A percentile compares a stretch with the other conserved stretches of the same genome.
These are phyloP conservation scores for Chroicocephalus ridibundus DNA, from an alignment of 2,113 vertebrate genomes.

Conservation along the genomic window DNA sequence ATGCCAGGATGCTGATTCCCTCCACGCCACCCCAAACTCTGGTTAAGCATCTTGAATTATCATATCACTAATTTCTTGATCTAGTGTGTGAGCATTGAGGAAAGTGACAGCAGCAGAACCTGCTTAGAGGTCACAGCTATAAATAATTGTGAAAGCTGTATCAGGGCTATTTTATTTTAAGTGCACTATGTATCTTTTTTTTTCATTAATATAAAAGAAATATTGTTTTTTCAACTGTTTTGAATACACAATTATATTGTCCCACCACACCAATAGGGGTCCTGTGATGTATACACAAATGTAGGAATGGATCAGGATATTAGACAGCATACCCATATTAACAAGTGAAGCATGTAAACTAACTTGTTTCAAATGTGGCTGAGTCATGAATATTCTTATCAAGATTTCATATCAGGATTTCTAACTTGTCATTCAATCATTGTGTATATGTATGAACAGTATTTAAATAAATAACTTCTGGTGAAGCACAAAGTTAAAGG, in stretches of 20 bases:
- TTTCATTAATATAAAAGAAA: background rate
- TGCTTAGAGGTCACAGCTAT: background rate
- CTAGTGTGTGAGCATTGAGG: rapidly evolving
- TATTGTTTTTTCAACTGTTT: background rate
- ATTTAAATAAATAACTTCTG: background rate
- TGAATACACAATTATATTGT: background rate
- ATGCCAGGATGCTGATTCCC: background rate
- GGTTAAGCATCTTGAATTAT: background rate
- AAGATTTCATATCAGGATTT: background rate
- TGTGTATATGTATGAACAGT: background rate
- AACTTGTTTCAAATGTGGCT: background rate
- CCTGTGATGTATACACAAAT: background rate
- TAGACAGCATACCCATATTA: background rate
- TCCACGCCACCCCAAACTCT: background rate
- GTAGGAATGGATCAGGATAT: background rate
- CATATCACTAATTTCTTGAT: background rate
- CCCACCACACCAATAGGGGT: background rate
- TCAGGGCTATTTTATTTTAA: background rate
- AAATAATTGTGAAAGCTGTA: background rate
- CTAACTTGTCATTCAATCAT: background rate
- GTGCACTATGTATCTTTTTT: background rate
- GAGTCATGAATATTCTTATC: background rate
- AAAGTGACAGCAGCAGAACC: background rate
- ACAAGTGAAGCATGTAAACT: background rate
- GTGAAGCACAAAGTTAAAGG: background rate